These are phyloP conservation scores for Bombus consobrinus DNA, from an alignment of 1,140 invertebrate genomes.

Conservation along the genomic window DNA sequence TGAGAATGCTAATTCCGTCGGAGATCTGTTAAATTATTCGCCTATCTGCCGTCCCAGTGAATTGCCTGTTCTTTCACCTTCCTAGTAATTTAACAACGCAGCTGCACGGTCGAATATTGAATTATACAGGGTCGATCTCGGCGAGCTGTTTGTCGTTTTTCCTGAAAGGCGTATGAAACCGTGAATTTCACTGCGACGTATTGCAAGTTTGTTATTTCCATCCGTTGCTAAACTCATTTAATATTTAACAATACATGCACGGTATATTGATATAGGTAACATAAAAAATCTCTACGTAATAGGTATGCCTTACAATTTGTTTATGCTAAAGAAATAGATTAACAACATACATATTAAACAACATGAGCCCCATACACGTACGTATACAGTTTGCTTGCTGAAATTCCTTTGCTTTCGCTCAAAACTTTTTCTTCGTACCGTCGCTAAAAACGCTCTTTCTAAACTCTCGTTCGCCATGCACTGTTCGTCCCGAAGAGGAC, in stretches of 20 bases:
- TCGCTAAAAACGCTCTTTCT: not conserved
- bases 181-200: not conserved
- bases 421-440: not conserved
- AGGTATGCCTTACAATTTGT: not conserved
- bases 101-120: conserved; percentile 6
- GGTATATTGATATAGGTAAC: no score
- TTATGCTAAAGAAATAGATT: not conserved
- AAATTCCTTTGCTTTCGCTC: not conserved
- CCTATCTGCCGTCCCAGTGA: conserved; percentile 6
- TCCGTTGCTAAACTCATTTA: not conserved
- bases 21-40: conserved; percentile 54
- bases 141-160: not conserved
- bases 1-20: conserved; percentile 40
- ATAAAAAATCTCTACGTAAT: not conserved
- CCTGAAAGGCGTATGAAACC: conserved; percentile 4
- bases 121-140: conserved; percentile 6
- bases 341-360: not conserved
- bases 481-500: not conserved
- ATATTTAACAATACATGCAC: not conserved
- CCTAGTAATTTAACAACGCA: conserved; percentile 10
- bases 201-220: conserved; percentile 7
- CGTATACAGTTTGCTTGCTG: no score
- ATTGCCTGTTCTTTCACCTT: conserved; percentile 12
- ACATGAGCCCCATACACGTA: not conserved
- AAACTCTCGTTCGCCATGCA: not conserved